Evolutionary conservation across 2,797 vertebrate genomes (phyloP), one percentile per base, ranked within the genome.

Genomic region (Halcyon smyrnensis): DNA sequence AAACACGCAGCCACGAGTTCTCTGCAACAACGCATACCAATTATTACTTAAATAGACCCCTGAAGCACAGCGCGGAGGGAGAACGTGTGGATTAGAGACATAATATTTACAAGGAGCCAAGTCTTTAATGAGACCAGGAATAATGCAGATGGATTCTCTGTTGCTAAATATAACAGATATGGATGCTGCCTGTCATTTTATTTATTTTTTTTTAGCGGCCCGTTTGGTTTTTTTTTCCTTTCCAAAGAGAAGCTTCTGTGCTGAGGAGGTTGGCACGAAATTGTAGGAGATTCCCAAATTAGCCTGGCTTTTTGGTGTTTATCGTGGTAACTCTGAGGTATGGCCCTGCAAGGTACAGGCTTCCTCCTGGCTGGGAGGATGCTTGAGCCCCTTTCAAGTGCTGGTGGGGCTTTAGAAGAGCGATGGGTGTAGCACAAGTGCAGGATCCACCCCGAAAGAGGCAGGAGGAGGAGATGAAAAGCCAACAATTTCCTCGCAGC

Each of bases 61-160:
- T 88, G 88, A 91, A 96, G 90, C 90, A 82, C 50, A 30, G 82
- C 4, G 0, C 6, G 2, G 69, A 96, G 90, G 89, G 95, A 89
- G 84, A 93, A 87, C 8, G 81, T 85, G 82, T 89, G 80, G 88
- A 94, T 87, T 92, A 48, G 79, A 95, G 79, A 81, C 87, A 86
- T 64, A 83, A 90, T 96, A 86, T 97, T 97, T 97, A 96, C 94
- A 76, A 93, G 81, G 77, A 97, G 46, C 65, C 94, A 83, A 93
- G 73, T 87, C 69, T 89, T 89, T 96, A 96, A 93, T 82, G 88
- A 96, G 93, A 80, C 69, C 70, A 43, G 90, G 90, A 97, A 73
- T 91, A 96, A 95, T 95, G 84, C 90, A 81, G 88, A 82, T 84
- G 87, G 92, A 95, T 94, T 95, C 84, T 70, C 60, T 75, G 46